Evolutionary conservation across 2,888 invertebrate species (phyloP).

Genomic region (Heteropelma amictum): DNA sequence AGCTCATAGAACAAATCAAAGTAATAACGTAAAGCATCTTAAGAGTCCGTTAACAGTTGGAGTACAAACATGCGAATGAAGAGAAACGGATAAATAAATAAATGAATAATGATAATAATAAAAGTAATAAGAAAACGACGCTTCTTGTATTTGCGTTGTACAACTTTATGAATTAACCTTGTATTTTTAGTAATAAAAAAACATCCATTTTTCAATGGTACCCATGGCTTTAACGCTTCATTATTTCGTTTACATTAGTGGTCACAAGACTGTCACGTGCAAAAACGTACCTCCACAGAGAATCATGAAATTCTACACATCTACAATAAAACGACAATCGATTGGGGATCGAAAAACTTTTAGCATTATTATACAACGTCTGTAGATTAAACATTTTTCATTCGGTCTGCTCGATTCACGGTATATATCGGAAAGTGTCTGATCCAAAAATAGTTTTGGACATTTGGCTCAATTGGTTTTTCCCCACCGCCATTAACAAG

Average conservation of each 20-base stretch:
- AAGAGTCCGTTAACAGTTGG: conserved; percentile 56
- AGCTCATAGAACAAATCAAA: conserved; percentile 47
- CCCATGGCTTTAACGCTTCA: background rate
- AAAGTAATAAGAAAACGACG: conserved; percentile 41
- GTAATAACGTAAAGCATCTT: conserved; percentile 46
- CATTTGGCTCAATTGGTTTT: no score
- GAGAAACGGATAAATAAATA: conserved; percentile 1
- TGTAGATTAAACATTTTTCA: no score
- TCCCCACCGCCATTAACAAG: no score
- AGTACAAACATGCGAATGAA: conserved; percentile 42
- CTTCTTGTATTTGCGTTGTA: conserved; percentile 51
- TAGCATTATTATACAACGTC: no score
- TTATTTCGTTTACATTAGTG: background rate
- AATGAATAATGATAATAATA: conserved; percentile 2
- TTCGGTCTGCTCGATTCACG: no score
- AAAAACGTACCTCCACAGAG: background rate
- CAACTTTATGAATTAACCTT: conserved; percentile 60
- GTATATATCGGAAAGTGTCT: no score
- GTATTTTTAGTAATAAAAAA: conserved; percentile 65
- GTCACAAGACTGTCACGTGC: background rate
- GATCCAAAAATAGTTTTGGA: no score
- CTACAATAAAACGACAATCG: no score
- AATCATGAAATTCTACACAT: no score
- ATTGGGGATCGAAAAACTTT: no score
- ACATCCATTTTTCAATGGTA: conserved; percentile 49